phyloP scores from a whole-genome alignment of 2,888 invertebrate genomes.

The Leptinotarsa peninsularis region DNA sequence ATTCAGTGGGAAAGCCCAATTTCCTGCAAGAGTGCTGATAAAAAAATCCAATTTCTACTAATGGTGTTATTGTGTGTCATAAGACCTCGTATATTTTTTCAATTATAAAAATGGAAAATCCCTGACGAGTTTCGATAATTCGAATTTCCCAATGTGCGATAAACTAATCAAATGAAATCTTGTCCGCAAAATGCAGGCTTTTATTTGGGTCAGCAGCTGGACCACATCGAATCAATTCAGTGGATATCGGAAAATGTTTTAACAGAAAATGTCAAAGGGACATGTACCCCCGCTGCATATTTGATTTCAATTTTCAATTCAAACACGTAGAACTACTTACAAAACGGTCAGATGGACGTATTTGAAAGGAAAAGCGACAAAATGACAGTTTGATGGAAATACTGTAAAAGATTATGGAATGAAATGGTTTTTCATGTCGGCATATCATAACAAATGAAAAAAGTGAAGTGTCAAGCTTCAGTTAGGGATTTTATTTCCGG shows the following conservation, averaged over 20 bases:
- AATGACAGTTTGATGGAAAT: slow-evolving; percentile 1
- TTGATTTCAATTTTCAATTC: slow-evolving; percentile 26
- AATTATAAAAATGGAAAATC: slow-evolving; percentile 6
- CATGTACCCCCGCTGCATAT: slow-evolving; percentile 19
- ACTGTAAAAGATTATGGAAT: background rate
- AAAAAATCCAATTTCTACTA: too few species aligned
- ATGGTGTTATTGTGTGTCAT: too few species aligned
- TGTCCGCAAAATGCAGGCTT: slow-evolving; percentile 20
- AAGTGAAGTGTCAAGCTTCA: too few species aligned
- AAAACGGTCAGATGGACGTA: background rate
- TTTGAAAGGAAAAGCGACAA: background rate
- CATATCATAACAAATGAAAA: too few species aligned
- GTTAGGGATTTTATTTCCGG: too few species aligned
- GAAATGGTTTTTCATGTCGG: background rate
- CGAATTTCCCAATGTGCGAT: slow-evolving; percentile 15
- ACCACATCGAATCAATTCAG: slow-evolving; percentile 18
- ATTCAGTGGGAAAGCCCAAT: too few species aligned
- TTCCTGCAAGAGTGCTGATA: too few species aligned
- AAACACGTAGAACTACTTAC: slow-evolving; percentile 18
- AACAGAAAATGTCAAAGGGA: slow-evolving; percentile 22
- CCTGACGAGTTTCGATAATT: slow-evolving; percentile 10
- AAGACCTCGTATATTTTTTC: background rate
- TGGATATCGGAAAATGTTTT: slow-evolving; percentile 21
- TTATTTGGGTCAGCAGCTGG: slow-evolving; percentile 22
- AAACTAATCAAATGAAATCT: slow-evolving; percentile 27